Evolutionary conservation across 2,797 vertebrate genomes (phyloP).

Genomic region (Epinephelus malabaricus): DNA sequence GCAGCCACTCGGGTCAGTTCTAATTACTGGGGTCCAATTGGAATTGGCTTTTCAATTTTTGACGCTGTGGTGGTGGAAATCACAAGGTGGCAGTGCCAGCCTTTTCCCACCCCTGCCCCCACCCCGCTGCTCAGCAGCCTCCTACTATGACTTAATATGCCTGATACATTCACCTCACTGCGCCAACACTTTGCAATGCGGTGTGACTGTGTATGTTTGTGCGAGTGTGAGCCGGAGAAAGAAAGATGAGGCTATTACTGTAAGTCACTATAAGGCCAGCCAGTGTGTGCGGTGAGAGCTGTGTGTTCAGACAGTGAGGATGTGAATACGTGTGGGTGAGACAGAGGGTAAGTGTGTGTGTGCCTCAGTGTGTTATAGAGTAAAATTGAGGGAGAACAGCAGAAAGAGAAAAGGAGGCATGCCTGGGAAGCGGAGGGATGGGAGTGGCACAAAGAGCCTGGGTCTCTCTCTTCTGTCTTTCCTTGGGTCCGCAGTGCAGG

Average conservation of each 20-base stretch:
- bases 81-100: conserved; percentile 54
- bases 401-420: conserved; percentile 43
- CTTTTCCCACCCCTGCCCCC: conserved; percentile 36
- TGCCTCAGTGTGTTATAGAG: conserved; percentile 13
- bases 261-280: conserved; percentile 66
- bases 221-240: conserved; percentile 37
- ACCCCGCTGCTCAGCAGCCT: conserved; percentile 36
- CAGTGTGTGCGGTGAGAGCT: conserved; percentile 21
- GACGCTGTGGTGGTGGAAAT: conserved; percentile 80
- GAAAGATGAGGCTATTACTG: conserved; percentile 59
- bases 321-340: conserved; percentile 8
- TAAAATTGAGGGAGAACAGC: conserved; percentile 19
- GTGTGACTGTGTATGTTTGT: conserved; percentile 52
- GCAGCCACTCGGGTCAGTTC: conserved; percentile 80
- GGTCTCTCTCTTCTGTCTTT: conserved; percentile 73
- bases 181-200: conserved; percentile 66
- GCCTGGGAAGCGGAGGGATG: conserved; percentile 46
- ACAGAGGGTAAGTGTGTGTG: not conserved
- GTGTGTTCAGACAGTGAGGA: conserved; percentile 39
- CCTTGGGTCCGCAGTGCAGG: conserved; percentile 74
- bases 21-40: conserved; percentile 85
- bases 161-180: conserved; percentile 79
- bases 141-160: conserved; percentile 78
- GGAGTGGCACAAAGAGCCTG: conserved; percentile 63
- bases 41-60: conserved; percentile 88